These are phyloP conservation scores for Saccostrea glomerata DNA, from an alignment of 1,140 invertebrate species.

Conservation along the genomic window DNA sequence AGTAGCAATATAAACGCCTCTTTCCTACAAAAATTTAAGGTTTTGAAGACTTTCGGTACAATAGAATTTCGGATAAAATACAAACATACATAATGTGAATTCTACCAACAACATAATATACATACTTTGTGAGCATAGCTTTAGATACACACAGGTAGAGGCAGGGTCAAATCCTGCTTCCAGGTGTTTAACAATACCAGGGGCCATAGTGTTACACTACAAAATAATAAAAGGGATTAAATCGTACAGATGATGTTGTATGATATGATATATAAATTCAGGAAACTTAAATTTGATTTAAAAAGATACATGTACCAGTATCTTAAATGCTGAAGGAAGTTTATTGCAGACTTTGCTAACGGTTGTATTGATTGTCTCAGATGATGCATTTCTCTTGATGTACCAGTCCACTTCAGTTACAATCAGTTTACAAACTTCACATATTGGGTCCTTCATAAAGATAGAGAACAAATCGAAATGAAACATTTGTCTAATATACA, in stretches of 20 bases:
- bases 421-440: constrained; percentile 34
- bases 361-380: not conserved
- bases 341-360: not conserved
- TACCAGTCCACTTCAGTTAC: constrained; percentile 12
- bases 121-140: constrained; percentile 7
- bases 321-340: constrained; percentile 21
- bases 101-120: not conserved
- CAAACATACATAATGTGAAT: not conserved
- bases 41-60: too few relatives aligned
- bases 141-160: constrained; percentile 26
- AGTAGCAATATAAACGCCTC: too few relatives aligned
- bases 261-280: not conserved
- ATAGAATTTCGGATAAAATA: not conserved
- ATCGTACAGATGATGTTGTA: not conserved
- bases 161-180: constrained; percentile 19
- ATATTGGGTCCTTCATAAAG: not conserved
- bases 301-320: not conserved
- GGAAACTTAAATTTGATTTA: not conserved
- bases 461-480: not conserved
- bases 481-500: too few relatives aligned
- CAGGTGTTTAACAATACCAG: not conserved
- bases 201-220: constrained; percentile 6
- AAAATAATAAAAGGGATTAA: not conserved
- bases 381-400: not conserved
- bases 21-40: too few relatives aligned